Evolutionary conservation across 2,888 invertebrate genomes (phyloP), one percentile per base, ranked within the genome.

Genomic region (Phymatocera aterrima): DNA sequence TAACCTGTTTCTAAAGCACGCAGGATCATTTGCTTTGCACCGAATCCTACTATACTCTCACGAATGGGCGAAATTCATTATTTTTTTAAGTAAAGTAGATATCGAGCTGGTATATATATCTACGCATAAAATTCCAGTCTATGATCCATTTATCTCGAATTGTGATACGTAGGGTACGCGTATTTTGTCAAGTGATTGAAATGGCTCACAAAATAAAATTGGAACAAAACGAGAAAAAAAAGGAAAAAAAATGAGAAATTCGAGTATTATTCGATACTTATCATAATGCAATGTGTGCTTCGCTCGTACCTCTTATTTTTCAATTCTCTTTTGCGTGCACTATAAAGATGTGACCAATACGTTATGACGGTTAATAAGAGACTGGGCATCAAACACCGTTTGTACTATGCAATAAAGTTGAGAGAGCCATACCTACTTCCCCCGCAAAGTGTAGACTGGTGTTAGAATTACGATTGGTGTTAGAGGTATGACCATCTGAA

Each of bases 331-430:
- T 15, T 68, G 24, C n/a, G 2, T 43, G 15, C 46, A 68, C 46
- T 68, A 68, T 46, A 15, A 15, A 15, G 43, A 15, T 68, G n/a
- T 51, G 68, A 68, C n/a, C 68, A 68, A 68, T 31, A 46, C 68
- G 3, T 43, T 68, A 46, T 24, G 68, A 15, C 46, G 68, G 43
- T 15, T 46, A 18, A 28, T 24, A 46, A 46, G 15, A 18, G 68
- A 68, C 68, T 68, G 68, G n/a, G n/a, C n/a, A n/a, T n/a, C n/a
- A n/a, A n/a, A n/a, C n/a, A n/a, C n/a, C n/a, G n/a, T n/a, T n/a
- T n/a, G n/a, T n/a, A 24, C 68, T 10, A 43, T 68, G n/a, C 24
- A 34, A 12, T 46, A 46, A 21, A 2, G 40, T 43, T 24, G 10
- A 15, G n/a, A 1, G 6, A 46, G 43, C 8, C n/a, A n/a, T n/a